Evolutionary conservation across 2,113 vertebrate species (phyloP).

Genomic region (Charadrius vociferus): DNA sequence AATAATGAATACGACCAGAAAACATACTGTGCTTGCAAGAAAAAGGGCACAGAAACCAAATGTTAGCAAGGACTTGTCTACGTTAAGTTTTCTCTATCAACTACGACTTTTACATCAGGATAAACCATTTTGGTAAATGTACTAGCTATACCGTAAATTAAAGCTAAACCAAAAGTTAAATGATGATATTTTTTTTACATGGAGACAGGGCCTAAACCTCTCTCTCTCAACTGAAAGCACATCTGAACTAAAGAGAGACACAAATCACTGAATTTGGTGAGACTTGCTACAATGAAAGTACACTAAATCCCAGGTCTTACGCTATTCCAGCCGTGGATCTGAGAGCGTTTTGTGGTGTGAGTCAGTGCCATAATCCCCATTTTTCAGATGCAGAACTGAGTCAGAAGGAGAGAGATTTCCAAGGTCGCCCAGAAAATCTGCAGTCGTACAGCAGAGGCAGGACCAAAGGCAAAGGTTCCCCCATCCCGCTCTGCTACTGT

Average conservation of each 20-base stretch:
- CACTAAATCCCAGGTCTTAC: not conserved
- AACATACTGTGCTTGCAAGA: not conserved
- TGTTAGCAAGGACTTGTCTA: not conserved
- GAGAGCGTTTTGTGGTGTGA: not conserved
- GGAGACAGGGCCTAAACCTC: not conserved
- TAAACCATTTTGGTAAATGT: not conserved
- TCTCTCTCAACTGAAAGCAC: not conserved
- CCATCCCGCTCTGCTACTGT: fast-evolving
- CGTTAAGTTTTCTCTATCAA: not conserved
- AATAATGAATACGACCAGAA: not conserved
- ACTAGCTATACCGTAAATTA: not conserved
- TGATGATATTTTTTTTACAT: not conserved
- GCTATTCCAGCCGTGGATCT: not conserved
- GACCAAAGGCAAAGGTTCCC: not conserved
- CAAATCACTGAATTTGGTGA: not conserved
- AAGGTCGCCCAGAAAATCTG: not conserved
- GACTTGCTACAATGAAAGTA: fast-evolving
- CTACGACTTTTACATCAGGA: not conserved
- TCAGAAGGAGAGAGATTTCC: not conserved
- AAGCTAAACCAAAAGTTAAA: not conserved
- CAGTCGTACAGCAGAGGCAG: not conserved
- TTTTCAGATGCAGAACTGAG: not conserved
- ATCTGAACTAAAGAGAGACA: not conserved
- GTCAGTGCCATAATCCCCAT: not conserved
- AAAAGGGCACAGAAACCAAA: not conserved